Evolutionary conservation across 2,888 invertebrate species (phyloP), one percentile per base, ranked within the genome.

Genomic region (Cephus rjabovi): DNA sequence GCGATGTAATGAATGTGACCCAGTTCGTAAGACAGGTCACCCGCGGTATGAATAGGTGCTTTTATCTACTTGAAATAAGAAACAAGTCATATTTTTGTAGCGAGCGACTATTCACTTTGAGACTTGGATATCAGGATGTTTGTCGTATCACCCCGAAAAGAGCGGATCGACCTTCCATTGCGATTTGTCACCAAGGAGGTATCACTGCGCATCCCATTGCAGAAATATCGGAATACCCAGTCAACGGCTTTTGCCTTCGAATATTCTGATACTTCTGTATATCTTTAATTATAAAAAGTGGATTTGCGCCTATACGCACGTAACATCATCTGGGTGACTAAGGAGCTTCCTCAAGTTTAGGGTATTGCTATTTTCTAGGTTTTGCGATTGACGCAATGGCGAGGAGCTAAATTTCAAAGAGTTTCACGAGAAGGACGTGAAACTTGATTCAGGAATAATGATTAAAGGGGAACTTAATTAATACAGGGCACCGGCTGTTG

Each of bases 1-100:
- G 81, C 82, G 83, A 81, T 84, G 82, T 87, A 88, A 89, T 88
- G 88, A 88, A 88, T 86, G 86, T 87, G 89, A 89, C 88, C 89
- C 69, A 89, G 86, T 89, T 90, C 86, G 86, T 84, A 81, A 85
- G 83, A 82, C 79, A 84, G 82, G 79, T 75, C 78, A 76, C 79
- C 77, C 56, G 73, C 56, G 73, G 77, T 75, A 80, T 85, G 83
- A 87, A 86, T 87, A 82, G 84, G 81, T 78, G 83, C 87, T 88
- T 89, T 89, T 86, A 88, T 84, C 84, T 83, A 86, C 87, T 88
- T 83, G 81, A 23, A 23, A 77, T 73, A 80, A 79, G 82, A 86
- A 86, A 83, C 81, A 73, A 40, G 12, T 34, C 15, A 80, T 80
- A 83, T 83, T 82, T 85, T 83, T 81, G 80, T 84, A 80, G 81